A percentile compares a stretch with the other conserved stretches of the same genome.
phyloP scores from a whole-genome alignment of 2,888 invertebrate species.

The Xiphydria camelus region DNA sequence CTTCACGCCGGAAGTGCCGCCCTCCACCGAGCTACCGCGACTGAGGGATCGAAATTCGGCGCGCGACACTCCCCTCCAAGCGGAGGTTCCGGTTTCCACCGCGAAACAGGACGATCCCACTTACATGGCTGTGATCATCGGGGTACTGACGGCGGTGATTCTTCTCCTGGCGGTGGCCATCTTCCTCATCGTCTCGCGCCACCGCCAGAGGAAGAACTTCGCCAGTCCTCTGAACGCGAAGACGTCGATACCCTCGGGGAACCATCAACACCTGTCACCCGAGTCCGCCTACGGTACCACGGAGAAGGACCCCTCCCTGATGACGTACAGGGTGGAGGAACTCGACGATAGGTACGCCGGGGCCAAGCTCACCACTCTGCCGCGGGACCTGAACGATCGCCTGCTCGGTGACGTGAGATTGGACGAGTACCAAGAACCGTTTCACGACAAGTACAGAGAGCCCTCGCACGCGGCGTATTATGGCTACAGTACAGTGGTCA shows the following conservation, averaged over 20 bases:
- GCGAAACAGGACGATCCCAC: constrained; percentile 61
- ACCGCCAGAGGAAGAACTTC: constrained; percentile 60
- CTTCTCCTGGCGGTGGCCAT: constrained; percentile 63
- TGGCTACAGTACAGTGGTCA: constrained; percentile 56
- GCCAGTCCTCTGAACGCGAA: constrained; percentile 59
- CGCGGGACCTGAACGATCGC: constrained; percentile 54
- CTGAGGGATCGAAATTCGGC: constrained; percentile 46
- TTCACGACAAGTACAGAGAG: constrained; percentile 55
- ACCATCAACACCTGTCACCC: constrained; percentile 58
- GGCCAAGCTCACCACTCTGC: constrained; percentile 51
- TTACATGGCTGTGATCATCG: constrained; percentile 63
- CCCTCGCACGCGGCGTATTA: constrained; percentile 55
- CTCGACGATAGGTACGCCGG: constrained; percentile 62
- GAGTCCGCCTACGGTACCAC: constrained; percentile 62
- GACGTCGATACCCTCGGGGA: constrained; percentile 54
- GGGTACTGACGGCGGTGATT: constrained; percentile 63
- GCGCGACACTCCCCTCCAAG: constrained; percentile 45
- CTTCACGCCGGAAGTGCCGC: constrained; percentile 60
- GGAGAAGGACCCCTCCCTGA: constrained; percentile 61
- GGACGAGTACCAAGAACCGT: constrained; percentile 57
- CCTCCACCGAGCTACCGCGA: constrained; percentile 53
- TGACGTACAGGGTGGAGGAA: constrained; percentile 63
- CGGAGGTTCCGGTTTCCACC: constrained; percentile 55
- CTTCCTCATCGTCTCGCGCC: constrained; percentile 61
- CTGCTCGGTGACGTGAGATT: constrained; percentile 53